Evolutionary conservation across 2,797 vertebrate genomes (phyloP).

Genomic region (Danio jaintianensis): DNA sequence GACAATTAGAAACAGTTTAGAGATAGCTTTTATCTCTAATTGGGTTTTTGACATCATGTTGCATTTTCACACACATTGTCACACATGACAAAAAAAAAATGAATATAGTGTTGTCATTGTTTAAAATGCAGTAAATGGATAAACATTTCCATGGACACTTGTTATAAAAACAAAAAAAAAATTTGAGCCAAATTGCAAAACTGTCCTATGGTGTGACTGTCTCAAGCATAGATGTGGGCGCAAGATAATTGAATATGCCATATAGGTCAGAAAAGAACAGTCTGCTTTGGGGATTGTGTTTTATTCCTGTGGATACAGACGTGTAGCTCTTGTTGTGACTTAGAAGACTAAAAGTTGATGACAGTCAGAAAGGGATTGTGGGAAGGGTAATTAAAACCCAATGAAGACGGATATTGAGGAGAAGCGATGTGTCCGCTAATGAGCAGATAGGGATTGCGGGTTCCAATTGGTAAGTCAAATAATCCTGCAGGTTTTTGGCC

Average conservation of each 20-base stretch:
- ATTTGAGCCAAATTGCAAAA: too few relatives aligned
- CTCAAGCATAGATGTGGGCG: too few relatives aligned
- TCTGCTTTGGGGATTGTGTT: constrained; percentile 32
- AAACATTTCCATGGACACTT: too few relatives aligned
- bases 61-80: too few relatives aligned
- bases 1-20: not conserved
- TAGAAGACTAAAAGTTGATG: constrained; percentile 25
- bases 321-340: constrained; percentile 36
- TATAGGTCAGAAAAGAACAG: constrained; percentile 13
- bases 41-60: too few relatives aligned
- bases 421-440: constrained; percentile 67
- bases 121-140: too few relatives aligned
- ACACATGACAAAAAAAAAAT: too few relatives aligned
- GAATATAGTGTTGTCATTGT: too few relatives aligned
- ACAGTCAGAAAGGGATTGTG: constrained; percentile 27
- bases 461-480: not conserved
- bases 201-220: too few relatives aligned
- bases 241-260: constrained; percentile 12
- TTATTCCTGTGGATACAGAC: constrained; percentile 28
- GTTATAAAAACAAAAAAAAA: too few relatives aligned
- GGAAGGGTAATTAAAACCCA: constrained; percentile 76
- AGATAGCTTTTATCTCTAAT: not conserved
- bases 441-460: not conserved
- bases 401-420: constrained; percentile 75
- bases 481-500: constrained; percentile 14